These are phyloP conservation scores for Pammene aurita DNA, from an alignment of 2,888 invertebrate species.

Conservation along the genomic window DNA sequence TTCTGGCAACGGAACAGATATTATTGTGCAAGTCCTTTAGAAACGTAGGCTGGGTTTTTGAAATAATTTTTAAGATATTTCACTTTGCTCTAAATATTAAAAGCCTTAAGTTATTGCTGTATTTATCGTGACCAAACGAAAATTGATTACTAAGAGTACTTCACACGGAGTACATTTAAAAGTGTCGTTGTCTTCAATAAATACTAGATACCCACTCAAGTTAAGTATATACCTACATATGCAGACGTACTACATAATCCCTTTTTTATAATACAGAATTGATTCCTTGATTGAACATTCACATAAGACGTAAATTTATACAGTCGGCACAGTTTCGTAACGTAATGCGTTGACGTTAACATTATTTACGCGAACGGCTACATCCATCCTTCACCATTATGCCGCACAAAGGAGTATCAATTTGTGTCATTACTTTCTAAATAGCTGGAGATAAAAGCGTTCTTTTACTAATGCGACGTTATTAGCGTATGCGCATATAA, in stretches of 20 bases:
- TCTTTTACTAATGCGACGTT: constrained; percentile 53
- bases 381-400: constrained; percentile 39
- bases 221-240: not conserved
- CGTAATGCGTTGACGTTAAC: constrained; percentile 36
- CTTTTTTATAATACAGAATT: constrained; percentile 10
- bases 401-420: constrained; percentile 41
- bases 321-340: constrained; percentile 38
- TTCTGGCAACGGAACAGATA: constrained; percentile 59
- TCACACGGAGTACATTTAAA: no score
- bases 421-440: constrained; percentile 52
- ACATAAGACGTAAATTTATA: constrained; percentile 34
- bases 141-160: constrained; percentile 13
- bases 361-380: constrained; percentile 40
- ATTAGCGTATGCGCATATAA: constrained; percentile 62
- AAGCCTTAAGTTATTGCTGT: constrained; percentile 21
- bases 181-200: no score
- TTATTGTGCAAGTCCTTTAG: constrained; percentile 66
- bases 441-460: constrained; percentile 53
- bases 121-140: constrained; percentile 23
- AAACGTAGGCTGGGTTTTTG: constrained; percentile 53
- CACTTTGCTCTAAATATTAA: constrained; percentile 49
- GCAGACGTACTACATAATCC: not conserved
- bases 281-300: constrained; percentile 12
- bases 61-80: constrained; percentile 50
- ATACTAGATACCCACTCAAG: not conserved